These are phyloP conservation scores for Todiramphus chloris DNA, from an alignment of 2,113 vertebrate genomes.

Conservation along the genomic window DNA sequence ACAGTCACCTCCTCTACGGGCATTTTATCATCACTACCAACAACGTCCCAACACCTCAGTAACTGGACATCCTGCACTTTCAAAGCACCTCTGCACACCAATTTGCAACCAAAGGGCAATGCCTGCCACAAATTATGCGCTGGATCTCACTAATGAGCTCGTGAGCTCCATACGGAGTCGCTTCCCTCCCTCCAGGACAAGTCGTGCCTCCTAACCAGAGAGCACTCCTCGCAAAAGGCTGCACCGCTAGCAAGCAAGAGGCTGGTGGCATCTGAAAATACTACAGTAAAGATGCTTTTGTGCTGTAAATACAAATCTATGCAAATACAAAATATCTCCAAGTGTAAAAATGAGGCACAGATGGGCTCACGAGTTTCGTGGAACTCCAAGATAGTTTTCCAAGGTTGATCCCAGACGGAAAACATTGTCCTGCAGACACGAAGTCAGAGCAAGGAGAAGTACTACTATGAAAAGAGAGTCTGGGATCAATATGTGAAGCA, in stretches of 20 bases:
- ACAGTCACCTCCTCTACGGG: not conserved
- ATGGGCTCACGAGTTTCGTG: not conserved
- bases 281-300: not conserved
- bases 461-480: not conserved
- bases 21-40: not conserved
- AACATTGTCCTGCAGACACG: fast-evolving
- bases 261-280: not conserved
- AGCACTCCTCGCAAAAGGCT: not conserved
- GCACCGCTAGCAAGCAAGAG: not conserved
- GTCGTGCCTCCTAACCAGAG: not conserved
- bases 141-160: not conserved
- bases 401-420: not conserved
- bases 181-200: not conserved
- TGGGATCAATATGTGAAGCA: not conserved
- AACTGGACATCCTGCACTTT: not conserved
- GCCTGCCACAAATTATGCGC: not conserved
- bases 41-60: not conserved
- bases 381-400: not conserved
- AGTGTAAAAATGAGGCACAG: not conserved
- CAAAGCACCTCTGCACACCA: not conserved
- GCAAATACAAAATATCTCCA: not conserved
- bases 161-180: not conserved
- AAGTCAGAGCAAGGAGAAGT: not conserved
- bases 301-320: not conserved
- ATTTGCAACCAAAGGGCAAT: not conserved